A percentile compares a stretch with the other conserved stretches of the same genome.
These are phyloP conservation scores for Oscheius sp. DNA, from an alignment of 2,888 invertebrate species.

Conservation along the genomic window DNA sequence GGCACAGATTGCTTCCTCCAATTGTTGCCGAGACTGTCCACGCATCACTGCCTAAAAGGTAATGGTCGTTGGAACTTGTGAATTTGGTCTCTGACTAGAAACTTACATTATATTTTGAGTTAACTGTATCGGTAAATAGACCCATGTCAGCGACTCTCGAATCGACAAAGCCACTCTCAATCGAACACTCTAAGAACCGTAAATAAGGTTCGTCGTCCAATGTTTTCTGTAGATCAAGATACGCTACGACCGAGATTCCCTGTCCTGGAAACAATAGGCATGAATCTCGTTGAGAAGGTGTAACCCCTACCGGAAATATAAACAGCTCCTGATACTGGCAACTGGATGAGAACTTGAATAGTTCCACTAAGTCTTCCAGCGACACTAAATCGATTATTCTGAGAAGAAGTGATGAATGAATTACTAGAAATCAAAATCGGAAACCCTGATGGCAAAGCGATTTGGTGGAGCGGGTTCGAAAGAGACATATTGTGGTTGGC, in stretches of 20 bases:
- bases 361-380: constrained; percentile 53
- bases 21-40: constrained; percentile 47
- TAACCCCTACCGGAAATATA: constrained; percentile 47
- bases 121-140: constrained; percentile 66
- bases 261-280: constrained; percentile 35
- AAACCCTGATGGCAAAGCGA: constrained; percentile 54
- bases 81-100: neutral
- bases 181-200: constrained; percentile 49
- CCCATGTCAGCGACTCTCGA: constrained; percentile 65
- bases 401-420: constrained; percentile 17
- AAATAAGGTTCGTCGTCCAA: constrained; percentile 59
- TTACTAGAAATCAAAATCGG: constrained; percentile 60
- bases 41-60: constrained; percentile 40
- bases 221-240: constrained; percentile 56
- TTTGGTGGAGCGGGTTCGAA: constrained; percentile 59
- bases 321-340: constrained; percentile 55
- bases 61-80: too few species aligned
- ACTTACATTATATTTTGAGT: constrained; percentile 53
- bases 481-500: constrained; percentile 50
- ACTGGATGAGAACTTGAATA: constrained; percentile 55
- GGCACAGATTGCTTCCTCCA: constrained; percentile 56
- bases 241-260: constrained; percentile 53
- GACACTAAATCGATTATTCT: constrained; percentile 41
- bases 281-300: neutral
- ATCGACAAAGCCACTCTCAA: constrained; percentile 54